A percentile compares a stretch with the other conserved stretches of the same genome.
phyloP scores from a whole-genome alignment of 2,797 vertebrate genomes.

The Epinephelus awoara region DNA sequence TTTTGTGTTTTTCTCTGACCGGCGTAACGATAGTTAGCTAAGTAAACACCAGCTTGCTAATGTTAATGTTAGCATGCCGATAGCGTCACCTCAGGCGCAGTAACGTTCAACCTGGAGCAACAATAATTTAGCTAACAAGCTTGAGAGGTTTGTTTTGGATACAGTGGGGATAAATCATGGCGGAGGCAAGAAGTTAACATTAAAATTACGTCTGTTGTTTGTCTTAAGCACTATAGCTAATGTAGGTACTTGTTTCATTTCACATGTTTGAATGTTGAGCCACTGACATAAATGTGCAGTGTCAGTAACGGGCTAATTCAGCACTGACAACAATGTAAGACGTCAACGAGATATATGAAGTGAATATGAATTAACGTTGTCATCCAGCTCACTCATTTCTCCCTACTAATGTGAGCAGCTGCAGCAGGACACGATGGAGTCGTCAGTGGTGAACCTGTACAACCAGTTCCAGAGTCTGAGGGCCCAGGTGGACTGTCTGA shows the following conservation, averaged over 20 bases:
- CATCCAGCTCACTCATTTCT: background rate
- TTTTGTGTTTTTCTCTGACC: background rate
- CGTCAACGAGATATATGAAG: background rate
- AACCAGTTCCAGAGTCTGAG: conserved; percentile 89
- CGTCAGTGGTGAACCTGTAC: conserved; percentile 85
- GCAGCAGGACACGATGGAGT: conserved; percentile 84
- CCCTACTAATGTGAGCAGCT: background rate
- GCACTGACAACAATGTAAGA: background rate
- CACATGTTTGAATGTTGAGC: background rate
- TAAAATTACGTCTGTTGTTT: background rate
- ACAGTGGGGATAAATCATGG: background rate
- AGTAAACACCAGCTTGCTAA: background rate
- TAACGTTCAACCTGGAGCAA: background rate
- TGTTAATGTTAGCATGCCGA: conserved; percentile 1
- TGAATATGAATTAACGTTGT: background rate
- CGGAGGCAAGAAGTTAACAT: too few relatives aligned
- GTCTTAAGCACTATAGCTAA: background rate
- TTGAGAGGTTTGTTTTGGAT: background rate
- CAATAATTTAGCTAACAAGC: too few relatives aligned
- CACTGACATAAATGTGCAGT: too few relatives aligned
- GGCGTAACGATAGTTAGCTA: background rate
- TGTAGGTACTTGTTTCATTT: background rate
- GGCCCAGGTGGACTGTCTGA: conserved; percentile 88
- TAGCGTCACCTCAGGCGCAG: background rate
- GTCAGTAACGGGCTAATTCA: background rate